Conservation (phyloP, 2,113 vertebrate species). For the Cercocebus atys region DNA sequence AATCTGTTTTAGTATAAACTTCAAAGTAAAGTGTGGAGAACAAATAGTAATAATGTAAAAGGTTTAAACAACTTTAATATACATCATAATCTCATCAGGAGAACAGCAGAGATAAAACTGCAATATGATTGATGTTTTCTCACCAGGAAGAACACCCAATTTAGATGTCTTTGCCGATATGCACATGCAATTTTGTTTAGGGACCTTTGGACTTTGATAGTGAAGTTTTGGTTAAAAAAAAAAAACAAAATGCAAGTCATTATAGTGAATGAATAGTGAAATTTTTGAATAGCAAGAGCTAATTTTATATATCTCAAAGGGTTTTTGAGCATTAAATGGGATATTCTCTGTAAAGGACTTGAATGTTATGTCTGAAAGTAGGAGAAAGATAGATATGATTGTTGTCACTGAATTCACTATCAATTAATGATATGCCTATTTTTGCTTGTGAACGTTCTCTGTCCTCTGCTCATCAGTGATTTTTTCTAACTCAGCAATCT, state of each 20-base stretch:
- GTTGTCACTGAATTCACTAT: neutral
- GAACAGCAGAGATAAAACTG: neutral
- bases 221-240: neutral
- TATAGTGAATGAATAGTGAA: neutral
- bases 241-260: neutral
- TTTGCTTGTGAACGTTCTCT: neutral
- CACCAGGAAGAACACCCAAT: neutral
- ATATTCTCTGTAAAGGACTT: neutral
- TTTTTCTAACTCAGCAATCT: neutral
- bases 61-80: neutral
- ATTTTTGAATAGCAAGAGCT: neutral
- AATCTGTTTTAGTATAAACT: neutral
- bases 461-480: neutral
- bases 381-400: neutral
- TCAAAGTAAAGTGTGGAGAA: neutral
- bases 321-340: neutral
- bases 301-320: neutral
- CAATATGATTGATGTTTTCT: neutral
- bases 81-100: neutral
- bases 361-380: slow-evolving; percentile 16
- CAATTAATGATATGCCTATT: neutral
- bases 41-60: neutral
- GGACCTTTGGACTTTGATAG: neutral
- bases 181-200: neutral
- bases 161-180: neutral